Evolutionary conservation across 1,140 invertebrate genomes (phyloP), one percentile per base, ranked within the genome.

Genomic region (Drosophila tristis): DNA sequence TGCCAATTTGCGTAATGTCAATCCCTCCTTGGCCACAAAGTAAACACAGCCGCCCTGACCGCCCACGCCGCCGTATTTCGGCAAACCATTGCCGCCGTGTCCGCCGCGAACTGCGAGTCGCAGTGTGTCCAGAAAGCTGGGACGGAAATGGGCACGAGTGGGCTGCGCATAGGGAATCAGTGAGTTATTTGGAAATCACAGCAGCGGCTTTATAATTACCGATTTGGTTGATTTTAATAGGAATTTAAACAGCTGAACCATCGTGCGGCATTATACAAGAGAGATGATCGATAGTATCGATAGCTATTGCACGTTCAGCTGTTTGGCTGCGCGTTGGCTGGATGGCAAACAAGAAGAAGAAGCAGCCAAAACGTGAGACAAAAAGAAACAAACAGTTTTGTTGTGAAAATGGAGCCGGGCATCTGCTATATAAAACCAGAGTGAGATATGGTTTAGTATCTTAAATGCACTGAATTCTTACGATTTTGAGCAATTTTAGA

Each of bases 21-120:
- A 77, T 8, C 92, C 91, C 79, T 96, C 94, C 67, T 94, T 94
- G 0, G 95, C 96, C 39, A 95, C 87, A 15, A 96, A 92, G 85
- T 94, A 95, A 11, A 98, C 94, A 93, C 96, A 95, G 13, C 98
- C 98, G 15, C 98, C 98, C 91, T 95, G 94, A 0, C 98, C 98
- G 23, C 98, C 97, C 8, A 96, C 89, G 5, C 97, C 97, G 11
- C 97, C 97, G 92, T 95, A 97, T 76, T 94, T 94, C 1, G 96
- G 95, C 45, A 95, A 90, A 2, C 97, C 97, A 85, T 94, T 94
- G 3, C 94, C 96, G 9, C 97, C 97, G 35, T 93, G 92, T 15
- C 97, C 97, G 20, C 94, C 96, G 90, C 94, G 94, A 3, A 97
- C 96, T 79, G 94, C 93, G 42, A 98, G 80, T 77, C 94, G 93